These are phyloP conservation scores for Chaetorhynchus papuensis DNA, from an alignment of 2,113 vertebrate genomes.

Conservation along the genomic window DNA sequence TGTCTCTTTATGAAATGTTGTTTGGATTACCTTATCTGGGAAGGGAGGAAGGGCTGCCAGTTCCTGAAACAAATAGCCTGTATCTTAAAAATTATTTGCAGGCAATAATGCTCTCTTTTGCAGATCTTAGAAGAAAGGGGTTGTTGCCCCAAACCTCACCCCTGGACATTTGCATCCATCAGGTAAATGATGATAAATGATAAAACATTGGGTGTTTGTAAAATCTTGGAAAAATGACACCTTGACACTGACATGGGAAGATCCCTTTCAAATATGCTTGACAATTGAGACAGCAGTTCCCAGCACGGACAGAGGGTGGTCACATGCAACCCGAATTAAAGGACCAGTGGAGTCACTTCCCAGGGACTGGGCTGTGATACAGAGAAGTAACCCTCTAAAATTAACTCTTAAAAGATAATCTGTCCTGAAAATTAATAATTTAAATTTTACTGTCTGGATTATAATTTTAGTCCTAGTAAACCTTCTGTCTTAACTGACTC, in stretches of 20 bases:
- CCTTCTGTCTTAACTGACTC: background rate
- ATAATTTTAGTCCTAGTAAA: background rate
- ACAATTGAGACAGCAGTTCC: background rate
- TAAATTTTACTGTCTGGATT: background rate
- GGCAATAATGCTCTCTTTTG: background rate
- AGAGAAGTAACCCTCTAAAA: background rate
- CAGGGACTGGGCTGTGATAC: background rate
- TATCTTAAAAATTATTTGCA: background rate
- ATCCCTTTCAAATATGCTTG: background rate
- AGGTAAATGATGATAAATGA: too few relatives aligned
- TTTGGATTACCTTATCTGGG: background rate
- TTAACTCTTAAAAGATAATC: background rate
- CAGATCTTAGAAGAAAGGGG: background rate
- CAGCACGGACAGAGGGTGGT: background rate
- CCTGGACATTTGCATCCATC: background rate
- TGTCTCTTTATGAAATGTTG: background rate
- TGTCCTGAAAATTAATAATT: background rate
- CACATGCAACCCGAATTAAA: background rate
- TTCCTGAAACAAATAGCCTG: background rate
- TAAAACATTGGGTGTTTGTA: background rate
- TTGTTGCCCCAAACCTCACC: background rate
- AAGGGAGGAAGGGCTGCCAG: background rate
- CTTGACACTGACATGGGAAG: background rate
- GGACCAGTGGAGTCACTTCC: background rate
- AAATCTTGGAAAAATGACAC: background rate